Percentiles rank a stretch among this genome's conserved stretches.
Conservation (phyloP, 2,888 invertebrate species). For the Hirtodrosophila alboralis region DNA sequence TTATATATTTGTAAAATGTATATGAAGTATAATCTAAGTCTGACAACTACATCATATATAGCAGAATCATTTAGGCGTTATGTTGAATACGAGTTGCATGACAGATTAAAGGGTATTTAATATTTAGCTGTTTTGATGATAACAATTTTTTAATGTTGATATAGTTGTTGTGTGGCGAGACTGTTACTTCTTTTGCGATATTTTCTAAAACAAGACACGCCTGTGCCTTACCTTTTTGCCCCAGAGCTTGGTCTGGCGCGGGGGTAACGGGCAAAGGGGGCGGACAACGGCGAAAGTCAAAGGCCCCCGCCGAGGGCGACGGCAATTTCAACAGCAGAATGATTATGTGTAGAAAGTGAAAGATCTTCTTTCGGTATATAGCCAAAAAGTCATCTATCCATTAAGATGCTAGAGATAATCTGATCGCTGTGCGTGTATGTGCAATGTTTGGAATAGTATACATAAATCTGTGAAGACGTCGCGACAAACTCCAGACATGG, state of each 20-base stretch:
- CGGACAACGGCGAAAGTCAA: conserved; percentile 46
- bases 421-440: background rate
- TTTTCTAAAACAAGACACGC: conserved; percentile 38
- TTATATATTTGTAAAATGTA: too few relatives aligned
- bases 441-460: background rate
- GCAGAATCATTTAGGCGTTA: too few relatives aligned
- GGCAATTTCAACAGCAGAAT: conserved; percentile 54
- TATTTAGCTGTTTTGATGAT: background rate
- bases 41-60: too few relatives aligned
- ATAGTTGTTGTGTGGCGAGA: conserved; percentile 37
- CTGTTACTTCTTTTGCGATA: conserved; percentile 41
- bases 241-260: background rate
- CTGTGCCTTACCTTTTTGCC: conserved; percentile 34
- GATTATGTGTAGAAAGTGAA: conserved; percentile 64
- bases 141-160: conserved; percentile 18
- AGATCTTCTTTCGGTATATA: conserved; percentile 11
- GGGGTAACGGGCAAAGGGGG: conserved; percentile 1
- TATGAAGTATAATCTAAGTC: too few relatives aligned
- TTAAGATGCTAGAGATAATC: conserved; percentile 18
- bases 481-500: conserved; percentile 3
- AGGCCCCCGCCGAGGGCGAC: conserved; percentile 22
- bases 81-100: too few relatives aligned
- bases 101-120: too few relatives aligned
- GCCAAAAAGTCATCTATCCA: background rate
- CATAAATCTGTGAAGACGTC: background rate